phyloP scores from a whole-genome alignment of 2,113 vertebrate genomes.

The Hypanus sabinus region DNA sequence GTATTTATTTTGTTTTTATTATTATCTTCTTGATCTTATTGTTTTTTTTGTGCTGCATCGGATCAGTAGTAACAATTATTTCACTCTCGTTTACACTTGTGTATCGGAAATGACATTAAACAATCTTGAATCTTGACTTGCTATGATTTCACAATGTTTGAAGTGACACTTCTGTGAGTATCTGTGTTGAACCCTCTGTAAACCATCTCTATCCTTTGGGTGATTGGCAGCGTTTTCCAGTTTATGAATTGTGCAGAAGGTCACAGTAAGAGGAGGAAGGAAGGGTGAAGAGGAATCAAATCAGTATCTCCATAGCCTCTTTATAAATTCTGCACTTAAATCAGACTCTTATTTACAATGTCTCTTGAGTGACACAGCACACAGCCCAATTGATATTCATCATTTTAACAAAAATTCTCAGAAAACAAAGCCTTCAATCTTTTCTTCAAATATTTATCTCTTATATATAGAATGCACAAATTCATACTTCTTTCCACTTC shows the following conservation, averaged over 20 bases:
- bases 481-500: not conserved
- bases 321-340: not conserved
- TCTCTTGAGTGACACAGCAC: not conserved
- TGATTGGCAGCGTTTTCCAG: constrained; percentile 4
- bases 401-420: not conserved
- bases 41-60: too few species aligned
- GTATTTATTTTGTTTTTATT: too few species aligned
- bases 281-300: not conserved
- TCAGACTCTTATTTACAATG: not conserved
- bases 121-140: too few species aligned
- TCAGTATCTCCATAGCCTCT: not conserved
- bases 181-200: not conserved
- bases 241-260: constrained; percentile 24
- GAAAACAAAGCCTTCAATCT: not conserved
- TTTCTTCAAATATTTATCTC: not conserved
- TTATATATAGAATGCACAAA: not conserved
- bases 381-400: not conserved
- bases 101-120: too few species aligned
- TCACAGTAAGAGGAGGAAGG: not conserved
- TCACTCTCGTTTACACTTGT: too few species aligned
- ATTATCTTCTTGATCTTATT: too few species aligned
- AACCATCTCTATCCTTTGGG: not conserved
- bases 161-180: not conserved
- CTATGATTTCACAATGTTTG: not conserved
- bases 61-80: too few species aligned